Base-by-base conservation (phyloP, 1,140 invertebrate genomes). In the Apis dorsata region DNA sequence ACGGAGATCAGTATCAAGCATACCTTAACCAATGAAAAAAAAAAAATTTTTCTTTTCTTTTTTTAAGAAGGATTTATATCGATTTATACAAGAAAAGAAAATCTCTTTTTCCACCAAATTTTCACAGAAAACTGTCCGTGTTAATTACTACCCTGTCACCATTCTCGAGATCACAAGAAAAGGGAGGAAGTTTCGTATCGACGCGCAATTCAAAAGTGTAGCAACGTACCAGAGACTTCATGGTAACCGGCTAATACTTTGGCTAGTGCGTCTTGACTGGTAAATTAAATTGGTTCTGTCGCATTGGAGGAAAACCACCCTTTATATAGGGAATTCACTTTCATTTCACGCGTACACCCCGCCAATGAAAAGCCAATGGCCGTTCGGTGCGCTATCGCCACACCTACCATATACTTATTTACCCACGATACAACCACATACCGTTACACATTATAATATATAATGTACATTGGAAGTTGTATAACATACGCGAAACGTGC, bases 301-400 rank as follows among this genome's bases (percentile, higher is more conserved):
- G 88, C 70, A 71, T 86, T 87, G 66, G 81, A 71, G 59, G 84
- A 91, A 93, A 94, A 92, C 91, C 88, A 93, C 93, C 93, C 93
- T 94, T 94, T 94, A 94, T 94, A 94, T 94, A 94, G 93, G 88
- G 90, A 93, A 93, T 93, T 93, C 86, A 94, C 93, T 94, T 94
- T 94, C 93, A 93, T 94, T 94, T 93, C 86, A 80, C 89, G 53
- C 89, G 77, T 87, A 79, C 91, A 92, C 92, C 85, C 92, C 92
- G 89, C 92, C 90, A 90, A 88, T 89, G 74, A 84, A 83, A 91
- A 92, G 87, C 93, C 91, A 93, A 93, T 93, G 85, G 85, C 81
- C 72, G 85, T 81, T 66, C 80, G 62, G 77, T 81, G 77, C 86
- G 90, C 90, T 86, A 92, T 91, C 86, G 93, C 93, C 93, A 93